Percentiles rank a stretch among this genome's conserved stretches.
Evolutionary conservation across 2,797 vertebrate species (phyloP).

Genomic region (Tangara arthus): DNA sequence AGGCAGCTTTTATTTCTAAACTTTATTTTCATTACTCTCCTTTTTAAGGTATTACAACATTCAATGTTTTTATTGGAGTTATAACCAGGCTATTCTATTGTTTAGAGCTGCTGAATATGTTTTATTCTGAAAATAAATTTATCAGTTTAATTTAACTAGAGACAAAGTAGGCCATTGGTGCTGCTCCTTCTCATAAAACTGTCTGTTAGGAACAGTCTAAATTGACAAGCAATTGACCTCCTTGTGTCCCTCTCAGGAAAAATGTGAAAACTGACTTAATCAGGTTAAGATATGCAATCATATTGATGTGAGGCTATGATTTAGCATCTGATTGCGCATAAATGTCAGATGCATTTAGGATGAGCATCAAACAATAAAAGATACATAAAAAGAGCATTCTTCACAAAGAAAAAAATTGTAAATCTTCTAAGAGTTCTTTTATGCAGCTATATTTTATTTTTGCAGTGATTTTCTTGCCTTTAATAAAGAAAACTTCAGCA

Average conservation of each 20-base stretch:
- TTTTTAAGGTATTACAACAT: not conserved
- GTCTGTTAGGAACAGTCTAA: not conserved
- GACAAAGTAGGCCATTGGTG: not conserved
- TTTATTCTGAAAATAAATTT: not conserved
- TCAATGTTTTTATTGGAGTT: not conserved
- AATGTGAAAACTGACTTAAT: slow-evolving; percentile 38
- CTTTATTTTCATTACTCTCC: not conserved
- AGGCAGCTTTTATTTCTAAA: not conserved
- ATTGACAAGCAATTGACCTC: slow-evolving; percentile 39
- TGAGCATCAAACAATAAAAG: not conserved
- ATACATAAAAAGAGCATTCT: not conserved
- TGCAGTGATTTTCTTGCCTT: not conserved
- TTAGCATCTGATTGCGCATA: not conserved
- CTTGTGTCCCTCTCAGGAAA: not conserved
- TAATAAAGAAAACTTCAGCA: not conserved
- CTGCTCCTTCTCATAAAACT: not conserved
- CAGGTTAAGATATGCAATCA: slow-evolving; percentile 30
- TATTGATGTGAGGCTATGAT: not conserved
- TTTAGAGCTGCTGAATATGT: not conserved
- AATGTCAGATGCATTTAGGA: not conserved
- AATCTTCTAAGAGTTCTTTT: not conserved
- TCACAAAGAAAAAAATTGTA: not conserved
- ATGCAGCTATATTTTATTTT: not conserved
- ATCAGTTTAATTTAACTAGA: not conserved
- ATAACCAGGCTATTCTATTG: not conserved